phyloP scores from a whole-genome alignment of 2,797 vertebrate genomes.

The Neosilurus mollespiculum region DNA sequence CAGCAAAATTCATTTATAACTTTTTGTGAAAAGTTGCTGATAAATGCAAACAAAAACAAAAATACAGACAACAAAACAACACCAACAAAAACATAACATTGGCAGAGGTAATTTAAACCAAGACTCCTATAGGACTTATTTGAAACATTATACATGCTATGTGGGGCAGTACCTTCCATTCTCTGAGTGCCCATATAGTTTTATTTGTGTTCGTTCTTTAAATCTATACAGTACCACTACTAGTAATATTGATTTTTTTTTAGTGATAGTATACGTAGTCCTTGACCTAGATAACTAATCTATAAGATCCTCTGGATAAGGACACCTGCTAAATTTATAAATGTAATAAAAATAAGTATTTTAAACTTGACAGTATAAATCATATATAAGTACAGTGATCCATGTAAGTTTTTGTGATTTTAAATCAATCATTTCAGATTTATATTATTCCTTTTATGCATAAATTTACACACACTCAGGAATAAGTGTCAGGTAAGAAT shows the following conservation, averaged over 20 bases:
- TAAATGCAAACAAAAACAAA: too few relatives aligned
- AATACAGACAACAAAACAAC: too few relatives aligned
- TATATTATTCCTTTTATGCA: not conserved
- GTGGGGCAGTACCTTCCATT: too few relatives aligned
- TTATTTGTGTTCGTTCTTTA: not conserved
- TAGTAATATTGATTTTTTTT: not conserved
- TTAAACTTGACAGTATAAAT: not conserved
- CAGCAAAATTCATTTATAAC: too few relatives aligned
- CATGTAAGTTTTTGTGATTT: not conserved
- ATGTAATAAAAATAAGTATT: not conserved
- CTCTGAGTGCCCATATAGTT: too few relatives aligned
- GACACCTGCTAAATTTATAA: not conserved
- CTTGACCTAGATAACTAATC: not conserved
- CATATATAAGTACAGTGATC: not conserved
- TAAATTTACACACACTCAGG: not conserved
- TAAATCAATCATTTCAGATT: not conserved
- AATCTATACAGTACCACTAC: not conserved
- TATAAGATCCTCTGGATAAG: not conserved
- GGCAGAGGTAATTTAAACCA: too few relatives aligned
- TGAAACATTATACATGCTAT: too few relatives aligned
- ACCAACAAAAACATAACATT: too few relatives aligned
- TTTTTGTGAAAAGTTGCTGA: too few relatives aligned
- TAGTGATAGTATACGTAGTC: not conserved
- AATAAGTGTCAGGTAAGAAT: not conserved
- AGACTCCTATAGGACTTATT: too few relatives aligned